Conservation (phyloP, 2,797 vertebrate genomes). For the Manis pentadactyla region DNA sequence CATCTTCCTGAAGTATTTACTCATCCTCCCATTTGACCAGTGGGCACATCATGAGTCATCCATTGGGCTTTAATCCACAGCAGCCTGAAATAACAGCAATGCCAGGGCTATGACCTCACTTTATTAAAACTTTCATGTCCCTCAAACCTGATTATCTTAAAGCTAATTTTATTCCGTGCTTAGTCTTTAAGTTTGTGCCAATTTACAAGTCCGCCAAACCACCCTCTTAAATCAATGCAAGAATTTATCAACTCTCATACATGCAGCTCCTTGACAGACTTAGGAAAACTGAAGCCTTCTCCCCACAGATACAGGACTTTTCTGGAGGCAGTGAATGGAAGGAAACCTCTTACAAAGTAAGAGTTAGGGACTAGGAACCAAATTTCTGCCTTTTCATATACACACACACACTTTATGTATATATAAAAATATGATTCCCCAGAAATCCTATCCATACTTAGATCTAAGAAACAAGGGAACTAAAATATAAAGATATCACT, state of each 20-base stretch:
- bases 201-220: constrained; percentile 14
- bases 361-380: background rate
- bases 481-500: background rate
- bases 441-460: background rate
- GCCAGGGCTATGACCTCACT: background rate
- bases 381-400: background rate
- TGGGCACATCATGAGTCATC: constrained; percentile 51
- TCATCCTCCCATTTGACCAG: background rate
- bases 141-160: background rate
- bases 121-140: constrained; percentile 10
- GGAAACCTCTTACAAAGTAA: background rate
- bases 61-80: constrained; percentile 5
- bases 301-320: background rate
- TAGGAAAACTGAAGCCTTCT: background rate
- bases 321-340: background rate
- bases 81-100: constrained; percentile 46
- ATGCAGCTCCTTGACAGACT: background rate
- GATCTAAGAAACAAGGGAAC: background rate
- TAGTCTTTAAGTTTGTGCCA: background rate
- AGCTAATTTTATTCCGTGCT: background rate
- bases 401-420: background rate
- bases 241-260: background rate
- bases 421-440: background rate
- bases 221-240: background rate
- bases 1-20: background rate